These are phyloP conservation scores for Zaprionus nigranus DNA, from an alignment of 1,140 invertebrate species.

Conservation along the genomic window DNA sequence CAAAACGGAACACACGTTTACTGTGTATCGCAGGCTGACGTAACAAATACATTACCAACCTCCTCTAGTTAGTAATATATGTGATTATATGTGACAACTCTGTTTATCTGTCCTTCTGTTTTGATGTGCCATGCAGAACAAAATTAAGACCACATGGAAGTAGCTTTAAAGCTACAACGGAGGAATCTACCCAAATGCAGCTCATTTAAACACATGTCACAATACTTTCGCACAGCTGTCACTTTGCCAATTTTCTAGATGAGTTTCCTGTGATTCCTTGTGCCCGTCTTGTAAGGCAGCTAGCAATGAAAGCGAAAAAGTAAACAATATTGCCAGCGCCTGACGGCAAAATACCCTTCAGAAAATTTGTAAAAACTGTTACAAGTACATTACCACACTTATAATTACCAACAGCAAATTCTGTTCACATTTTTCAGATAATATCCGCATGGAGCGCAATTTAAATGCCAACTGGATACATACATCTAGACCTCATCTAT, in stretches of 20 bases:
- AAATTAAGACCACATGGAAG: slow-evolving; percentile 63
- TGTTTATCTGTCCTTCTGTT: slow-evolving; percentile 39
- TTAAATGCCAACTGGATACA: too few relatives aligned
- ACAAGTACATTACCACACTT: too few relatives aligned
- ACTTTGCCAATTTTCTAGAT: slow-evolving; percentile 83
- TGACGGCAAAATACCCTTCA: too few relatives aligned
- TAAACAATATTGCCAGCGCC: neutral
- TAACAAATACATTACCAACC: neutral
- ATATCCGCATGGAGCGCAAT: too few relatives aligned
- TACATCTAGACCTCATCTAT: too few relatives aligned
- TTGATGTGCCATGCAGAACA: slow-evolving; percentile 62
- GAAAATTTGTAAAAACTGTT: too few relatives aligned
- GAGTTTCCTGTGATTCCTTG: slow-evolving; percentile 70
- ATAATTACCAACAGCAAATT: too few relatives aligned
- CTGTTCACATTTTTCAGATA: too few relatives aligned
- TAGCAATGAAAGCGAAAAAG: neutral
- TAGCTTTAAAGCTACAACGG: slow-evolving; percentile 54
- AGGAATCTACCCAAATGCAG: slow-evolving; percentile 53
- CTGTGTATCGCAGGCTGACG: neutral
- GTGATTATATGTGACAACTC: slow-evolving; percentile 51
- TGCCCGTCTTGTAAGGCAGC: neutral
- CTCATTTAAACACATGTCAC: slow-evolving; percentile 83
- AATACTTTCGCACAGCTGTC: slow-evolving; percentile 81
- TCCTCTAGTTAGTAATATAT: slow-evolving; percentile 40
- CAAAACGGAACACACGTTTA: slow-evolving; percentile 40